A percentile compares a stretch with the other conserved stretches of the same genome.
These are phyloP conservation scores for Pocillopora verrucosa DNA, from an alignment of 64 coral and sea anemone species.

Conservation along the genomic window DNA sequence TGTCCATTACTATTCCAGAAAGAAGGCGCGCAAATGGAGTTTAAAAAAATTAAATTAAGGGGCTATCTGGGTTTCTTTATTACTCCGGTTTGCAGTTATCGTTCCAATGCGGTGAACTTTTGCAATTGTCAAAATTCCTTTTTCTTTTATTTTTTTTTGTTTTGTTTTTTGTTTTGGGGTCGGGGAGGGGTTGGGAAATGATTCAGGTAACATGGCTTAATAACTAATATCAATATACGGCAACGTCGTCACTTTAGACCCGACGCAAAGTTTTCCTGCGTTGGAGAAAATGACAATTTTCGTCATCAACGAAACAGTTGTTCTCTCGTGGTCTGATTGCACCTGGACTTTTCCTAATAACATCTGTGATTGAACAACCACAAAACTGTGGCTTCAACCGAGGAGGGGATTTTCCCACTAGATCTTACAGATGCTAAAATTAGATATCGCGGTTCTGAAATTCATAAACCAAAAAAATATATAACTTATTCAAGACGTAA, in stretches of 20 bases:
- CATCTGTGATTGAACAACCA: background rate
- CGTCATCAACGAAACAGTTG: slow-evolving; percentile 3
- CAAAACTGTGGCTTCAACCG: background rate
- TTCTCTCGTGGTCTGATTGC: background rate
- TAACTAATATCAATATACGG: background rate
- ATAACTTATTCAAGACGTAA: slow-evolving; percentile 19
- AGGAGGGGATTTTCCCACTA: slow-evolving; percentile 5
- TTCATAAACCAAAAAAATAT: background rate
- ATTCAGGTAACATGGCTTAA: too few species aligned
- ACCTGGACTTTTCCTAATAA: background rate
- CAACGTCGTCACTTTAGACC: background rate
- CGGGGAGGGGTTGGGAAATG: too few species aligned
- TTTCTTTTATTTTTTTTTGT: background rate
- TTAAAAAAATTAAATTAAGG: too few species aligned
- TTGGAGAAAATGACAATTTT: background rate
- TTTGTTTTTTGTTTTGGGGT: background rate
- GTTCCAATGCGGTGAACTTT: too few species aligned
- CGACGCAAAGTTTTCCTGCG: background rate
- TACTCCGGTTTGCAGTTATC: too few species aligned
- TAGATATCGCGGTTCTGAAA: slow-evolving; percentile 24
- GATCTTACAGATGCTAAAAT: slow-evolving; percentile 17
- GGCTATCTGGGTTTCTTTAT: too few species aligned
- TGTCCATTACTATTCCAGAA: too few species aligned
- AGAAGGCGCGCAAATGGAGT: too few species aligned
- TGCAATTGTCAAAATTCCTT: background rate